Evolutionary conservation across 2,888 invertebrate species (phyloP).

Genomic region (Sicus ferrugineus): DNA sequence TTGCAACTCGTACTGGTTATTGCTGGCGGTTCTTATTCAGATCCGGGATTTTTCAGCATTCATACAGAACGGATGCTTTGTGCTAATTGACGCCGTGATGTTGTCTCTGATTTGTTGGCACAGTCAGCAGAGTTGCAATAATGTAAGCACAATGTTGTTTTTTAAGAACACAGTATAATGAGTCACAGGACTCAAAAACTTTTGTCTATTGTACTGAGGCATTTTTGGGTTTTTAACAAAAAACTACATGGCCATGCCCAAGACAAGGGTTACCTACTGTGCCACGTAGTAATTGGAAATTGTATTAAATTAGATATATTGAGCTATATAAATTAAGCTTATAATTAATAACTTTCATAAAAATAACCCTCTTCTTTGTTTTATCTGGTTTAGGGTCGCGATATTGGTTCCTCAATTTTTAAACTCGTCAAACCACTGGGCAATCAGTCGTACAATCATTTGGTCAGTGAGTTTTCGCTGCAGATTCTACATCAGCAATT

Average conservation of each 20-base stretch:
- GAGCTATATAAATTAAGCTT: background rate
- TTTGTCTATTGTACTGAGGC: no score
- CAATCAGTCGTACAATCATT: conserved; percentile 58
- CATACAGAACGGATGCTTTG: conserved; percentile 40
- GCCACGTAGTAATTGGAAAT: no score
- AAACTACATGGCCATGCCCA: no score
- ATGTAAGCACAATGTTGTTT: no score
- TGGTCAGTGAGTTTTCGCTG: conserved; percentile 60
- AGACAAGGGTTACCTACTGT: no score
- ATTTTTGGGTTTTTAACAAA: no score
- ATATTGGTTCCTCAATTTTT: conserved; percentile 59
- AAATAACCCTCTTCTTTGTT: background rate
- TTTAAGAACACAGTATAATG: no score
- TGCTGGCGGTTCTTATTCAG: conserved; percentile 39
- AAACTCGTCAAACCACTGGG: conserved; percentile 58
- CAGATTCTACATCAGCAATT: conserved; percentile 62
- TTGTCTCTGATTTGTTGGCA: conserved; percentile 53
- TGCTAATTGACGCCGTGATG: conserved; percentile 43
- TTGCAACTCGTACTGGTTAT: conserved; percentile 57
- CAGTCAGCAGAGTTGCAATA: conserved; percentile 52
- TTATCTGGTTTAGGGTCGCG: conserved; percentile 53
- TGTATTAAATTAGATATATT: background rate
- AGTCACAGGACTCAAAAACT: no score
- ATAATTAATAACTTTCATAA: background rate
- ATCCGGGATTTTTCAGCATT: conserved; percentile 13